A percentile compares a stretch with the other conserved stretches of the same genome.
Evolutionary conservation across 1,140 invertebrate genomes (phyloP).

Genomic region (Paraescarpia echinospica): DNA sequence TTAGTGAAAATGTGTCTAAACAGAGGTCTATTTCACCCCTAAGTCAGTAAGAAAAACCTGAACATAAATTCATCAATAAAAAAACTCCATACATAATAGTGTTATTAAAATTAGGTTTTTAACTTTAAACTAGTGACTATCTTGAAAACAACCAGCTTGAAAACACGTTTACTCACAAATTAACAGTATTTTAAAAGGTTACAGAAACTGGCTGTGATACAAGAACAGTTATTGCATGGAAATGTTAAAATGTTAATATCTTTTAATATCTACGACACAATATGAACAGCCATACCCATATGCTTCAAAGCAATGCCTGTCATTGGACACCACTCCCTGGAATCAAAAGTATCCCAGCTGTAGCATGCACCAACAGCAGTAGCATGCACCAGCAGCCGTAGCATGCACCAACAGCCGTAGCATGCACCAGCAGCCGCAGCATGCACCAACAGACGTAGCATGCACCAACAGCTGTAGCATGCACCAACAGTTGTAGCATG

Average conservation of each 20-base stretch:
- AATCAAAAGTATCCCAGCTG: conserved; percentile 27
- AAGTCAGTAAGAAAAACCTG: too few relatives aligned
- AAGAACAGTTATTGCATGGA: not conserved
- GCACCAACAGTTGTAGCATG: too few relatives aligned
- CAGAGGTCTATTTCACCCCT: too few relatives aligned
- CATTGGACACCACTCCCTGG: conserved; percentile 56
- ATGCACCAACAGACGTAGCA: too few relatives aligned
- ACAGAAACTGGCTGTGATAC: not conserved
- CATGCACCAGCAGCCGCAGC: too few relatives aligned
- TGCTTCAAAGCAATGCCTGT: conserved; percentile 59
- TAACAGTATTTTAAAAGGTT: not conserved
- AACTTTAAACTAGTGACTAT: not conserved
- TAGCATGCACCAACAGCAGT: too few relatives aligned
- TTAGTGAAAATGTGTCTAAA: too few relatives aligned
- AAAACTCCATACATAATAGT: not conserved
- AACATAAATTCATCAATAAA: not conserved
- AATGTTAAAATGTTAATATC: not conserved
- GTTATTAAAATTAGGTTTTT: not conserved
- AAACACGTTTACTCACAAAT: not conserved
- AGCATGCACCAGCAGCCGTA: too few relatives aligned
- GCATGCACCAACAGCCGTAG: too few relatives aligned
- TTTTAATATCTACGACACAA: conserved; percentile 26
- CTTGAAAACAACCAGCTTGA: not conserved
- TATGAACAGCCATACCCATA: conserved; percentile 50
- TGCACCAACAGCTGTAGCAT: too few relatives aligned